phyloP scores from a whole-genome alignment of 2,113 vertebrate genomes.

The Natator depressus region DNA sequence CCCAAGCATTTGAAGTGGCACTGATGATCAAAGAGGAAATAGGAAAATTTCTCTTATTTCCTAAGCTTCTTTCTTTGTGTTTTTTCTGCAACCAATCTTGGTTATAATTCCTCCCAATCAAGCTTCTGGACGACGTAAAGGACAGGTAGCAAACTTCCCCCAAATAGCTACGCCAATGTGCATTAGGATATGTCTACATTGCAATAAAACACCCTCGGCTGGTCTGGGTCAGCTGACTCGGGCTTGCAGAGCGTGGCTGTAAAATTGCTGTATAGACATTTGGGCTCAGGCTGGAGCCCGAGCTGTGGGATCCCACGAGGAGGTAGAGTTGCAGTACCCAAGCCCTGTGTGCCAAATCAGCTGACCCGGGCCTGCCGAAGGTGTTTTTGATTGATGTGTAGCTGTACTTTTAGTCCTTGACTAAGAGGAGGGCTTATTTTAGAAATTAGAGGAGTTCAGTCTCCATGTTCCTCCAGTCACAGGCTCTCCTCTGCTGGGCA shows the following conservation, averaged over 20 bases:
- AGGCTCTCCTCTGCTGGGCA: background rate
- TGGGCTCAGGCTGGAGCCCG: background rate
- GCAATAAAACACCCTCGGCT: background rate
- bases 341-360: background rate
- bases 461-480: rapidly evolving
- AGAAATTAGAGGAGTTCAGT: background rate
- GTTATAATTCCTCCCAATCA: background rate
- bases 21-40: background rate
- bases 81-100: background rate
- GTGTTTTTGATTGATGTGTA: background rate
- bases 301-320: background rate
- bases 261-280: background rate
- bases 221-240: background rate
- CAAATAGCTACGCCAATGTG: background rate
- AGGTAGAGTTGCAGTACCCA: background rate
- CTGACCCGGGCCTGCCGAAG: background rate
- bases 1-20: background rate
- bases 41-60: constrained; percentile 13
- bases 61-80: background rate
- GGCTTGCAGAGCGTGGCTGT: background rate
- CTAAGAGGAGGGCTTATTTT: background rate
- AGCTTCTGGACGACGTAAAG: background rate
- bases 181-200: background rate
- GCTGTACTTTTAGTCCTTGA: background rate
- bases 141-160: background rate